A percentile compares a stretch with the other conserved stretches of the same genome.
Conservation (phyloP, 1,140 invertebrate species). For the Psix sp. region DNA sequence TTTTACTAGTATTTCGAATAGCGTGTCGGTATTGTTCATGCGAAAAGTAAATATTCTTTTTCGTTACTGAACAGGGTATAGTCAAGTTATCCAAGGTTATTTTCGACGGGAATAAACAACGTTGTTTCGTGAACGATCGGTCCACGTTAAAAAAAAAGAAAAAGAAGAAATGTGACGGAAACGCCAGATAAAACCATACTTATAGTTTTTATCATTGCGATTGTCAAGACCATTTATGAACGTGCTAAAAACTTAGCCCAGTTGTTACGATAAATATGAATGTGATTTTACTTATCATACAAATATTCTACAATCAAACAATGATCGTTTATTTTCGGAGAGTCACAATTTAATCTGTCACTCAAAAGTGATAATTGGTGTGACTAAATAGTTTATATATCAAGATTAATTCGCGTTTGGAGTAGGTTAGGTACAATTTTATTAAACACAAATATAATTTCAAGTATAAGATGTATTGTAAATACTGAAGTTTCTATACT, state of each 20-base stretch:
- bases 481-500: too few relatives aligned
- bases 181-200: neutral
- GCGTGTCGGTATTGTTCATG: slow-evolving; percentile 49
- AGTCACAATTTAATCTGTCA: too few relatives aligned
- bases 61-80: slow-evolving; percentile 25
- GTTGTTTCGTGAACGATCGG: slow-evolving; percentile 42
- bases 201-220: slow-evolving; percentile 18
- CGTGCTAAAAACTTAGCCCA: too few relatives aligned
- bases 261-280: slow-evolving; percentile 12
- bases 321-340: too few relatives aligned
- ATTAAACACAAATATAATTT: too few relatives aligned
- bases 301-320: too few relatives aligned
- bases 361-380: too few relatives aligned
- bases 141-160: slow-evolving; percentile 9
- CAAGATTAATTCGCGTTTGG: too few relatives aligned
- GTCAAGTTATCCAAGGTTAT: slow-evolving; percentile 53
- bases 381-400: too few relatives aligned
- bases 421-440: too few relatives aligned
- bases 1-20: slow-evolving; percentile 64
- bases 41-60: slow-evolving; percentile 61
- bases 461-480: too few relatives aligned
- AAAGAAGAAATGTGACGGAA: neutral
- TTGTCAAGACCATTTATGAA: slow-evolving; percentile 5
- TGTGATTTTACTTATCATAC: slow-evolving; percentile 32
- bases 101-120: slow-evolving; percentile 53